Base-by-base conservation (phyloP, 2,888 invertebrate species). In the Oligia strigilis region DNA sequence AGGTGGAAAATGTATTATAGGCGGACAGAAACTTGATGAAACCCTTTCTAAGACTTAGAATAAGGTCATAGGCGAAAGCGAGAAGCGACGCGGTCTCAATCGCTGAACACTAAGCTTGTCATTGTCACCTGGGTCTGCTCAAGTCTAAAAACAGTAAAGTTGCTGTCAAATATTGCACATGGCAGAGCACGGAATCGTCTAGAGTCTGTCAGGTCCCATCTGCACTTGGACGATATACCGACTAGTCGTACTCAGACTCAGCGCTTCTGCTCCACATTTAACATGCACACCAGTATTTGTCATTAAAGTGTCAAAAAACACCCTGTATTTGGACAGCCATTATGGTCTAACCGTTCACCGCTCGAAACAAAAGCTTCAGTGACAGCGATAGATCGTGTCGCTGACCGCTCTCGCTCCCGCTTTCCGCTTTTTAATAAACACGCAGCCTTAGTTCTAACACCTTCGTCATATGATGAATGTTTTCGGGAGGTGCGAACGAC, bases 401-500 rank as follows among this genome's bases (percentile, higher is more conserved):
- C 19, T 52, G 0, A 0, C 46, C 29, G 52, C 70, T 65, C 17
- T 29, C 49, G 71, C 67, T 64, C 0, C 23, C 43, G 76, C 77
- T 23, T 40, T 0, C 13, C n/a, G 17, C 67, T 52, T 14, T 2
- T 19, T 36, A 77, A 17, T n/a, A 65, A 77, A 55, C 36, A 14
- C 0, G 36, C 9, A 64, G 11, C 60, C 55, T 72, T 75, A 78
- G 72, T 72, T 78, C 23, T 72, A 72, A 75, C 75, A 79, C 75
- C 70, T 80, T 71, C 60, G 78, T 80, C 81, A 87, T 70, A 80
- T 85, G 87, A 86, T 60, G 55, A 87, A 86, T 85, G 88, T 75
- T 76, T 78, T 78, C 46, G 60, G 62, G 49, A 80, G 77, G 85
- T 87, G 86, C 70, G 74, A 78, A 82, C 85, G 86, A 82, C 82